phyloP scores from a whole-genome alignment of 2,888 invertebrate species.

The Miltochrista miniata region DNA sequence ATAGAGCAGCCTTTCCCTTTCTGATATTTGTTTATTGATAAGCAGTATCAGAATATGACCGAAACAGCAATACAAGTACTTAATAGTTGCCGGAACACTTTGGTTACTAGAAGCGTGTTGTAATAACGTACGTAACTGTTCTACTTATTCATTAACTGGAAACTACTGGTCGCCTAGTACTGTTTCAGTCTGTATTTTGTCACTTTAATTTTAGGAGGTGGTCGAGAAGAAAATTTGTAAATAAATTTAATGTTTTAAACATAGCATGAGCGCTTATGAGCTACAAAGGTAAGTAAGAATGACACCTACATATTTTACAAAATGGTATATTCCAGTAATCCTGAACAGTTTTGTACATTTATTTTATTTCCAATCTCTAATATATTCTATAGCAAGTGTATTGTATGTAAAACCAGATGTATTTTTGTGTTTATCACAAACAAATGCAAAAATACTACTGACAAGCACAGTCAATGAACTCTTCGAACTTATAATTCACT shows the following conservation, averaged over 20 bases:
- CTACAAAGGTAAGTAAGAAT: too few species aligned
- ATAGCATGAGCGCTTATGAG: too few species aligned
- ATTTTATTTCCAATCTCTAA: too few species aligned
- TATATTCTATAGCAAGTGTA: too few species aligned
- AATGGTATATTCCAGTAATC: too few species aligned
- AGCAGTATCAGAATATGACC: background rate
- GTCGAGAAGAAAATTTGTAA: background rate
- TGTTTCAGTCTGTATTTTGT: background rate
- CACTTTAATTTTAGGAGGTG: background rate
- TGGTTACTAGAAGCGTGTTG: conserved; percentile 3
- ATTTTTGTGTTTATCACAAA: too few species aligned
- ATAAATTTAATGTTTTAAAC: too few species aligned
- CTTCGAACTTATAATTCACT: conserved; percentile 27
- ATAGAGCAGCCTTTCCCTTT: conserved; percentile 23
- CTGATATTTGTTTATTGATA: conserved; percentile 29
- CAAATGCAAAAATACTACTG: background rate
- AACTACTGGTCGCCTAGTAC: background rate
- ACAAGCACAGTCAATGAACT: conserved; percentile 27
- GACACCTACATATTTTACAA: too few species aligned
- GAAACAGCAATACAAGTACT: too few species aligned
- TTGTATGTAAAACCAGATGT: too few species aligned
- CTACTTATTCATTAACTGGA: conserved; percentile 2
- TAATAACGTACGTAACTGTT: background rate
- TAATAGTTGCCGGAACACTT: too few species aligned
- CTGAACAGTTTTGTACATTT: too few species aligned